Conservation (phyloP, 2,888 invertebrate species). For the Tanaodytes sp. region DNA sequence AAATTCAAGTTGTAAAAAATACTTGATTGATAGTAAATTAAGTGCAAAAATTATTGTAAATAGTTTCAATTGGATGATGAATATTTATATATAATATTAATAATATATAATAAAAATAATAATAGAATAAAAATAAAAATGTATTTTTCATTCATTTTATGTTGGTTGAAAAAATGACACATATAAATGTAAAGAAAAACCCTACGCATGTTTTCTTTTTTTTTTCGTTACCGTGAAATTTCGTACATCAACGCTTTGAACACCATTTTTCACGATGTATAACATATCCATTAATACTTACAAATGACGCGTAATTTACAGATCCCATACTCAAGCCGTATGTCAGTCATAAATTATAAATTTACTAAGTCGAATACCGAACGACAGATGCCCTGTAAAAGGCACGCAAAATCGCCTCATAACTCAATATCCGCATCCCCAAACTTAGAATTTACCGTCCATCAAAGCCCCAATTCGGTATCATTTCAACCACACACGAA, state of each 20-base stretch:
- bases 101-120: no score
- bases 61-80: no score
- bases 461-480: conserved; percentile 36
- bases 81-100: no score
- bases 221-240: neutral
- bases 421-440: conserved; percentile 39
- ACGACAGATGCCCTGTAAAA: conserved; percentile 32
- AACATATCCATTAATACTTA: conserved; percentile 27
- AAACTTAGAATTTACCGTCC: conserved; percentile 29
- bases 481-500: conserved; percentile 33
- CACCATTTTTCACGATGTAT: conserved; percentile 9
- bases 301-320: conserved; percentile 25
- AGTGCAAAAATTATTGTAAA: no score
- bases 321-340: conserved; percentile 21
- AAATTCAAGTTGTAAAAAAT: no score
- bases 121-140: no score
- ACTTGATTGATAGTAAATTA: no score
- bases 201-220: no score
- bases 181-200: no score
- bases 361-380: conserved; percentile 24
- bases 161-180: no score
- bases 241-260: neutral
- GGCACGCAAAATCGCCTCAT: conserved; percentile 29
- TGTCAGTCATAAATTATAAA: conserved; percentile 42
- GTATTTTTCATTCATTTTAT: no score